These are phyloP conservation scores for Chaetogeoica ovagalla DNA, from an alignment of 2,888 invertebrate species.

Conservation along the genomic window DNA sequence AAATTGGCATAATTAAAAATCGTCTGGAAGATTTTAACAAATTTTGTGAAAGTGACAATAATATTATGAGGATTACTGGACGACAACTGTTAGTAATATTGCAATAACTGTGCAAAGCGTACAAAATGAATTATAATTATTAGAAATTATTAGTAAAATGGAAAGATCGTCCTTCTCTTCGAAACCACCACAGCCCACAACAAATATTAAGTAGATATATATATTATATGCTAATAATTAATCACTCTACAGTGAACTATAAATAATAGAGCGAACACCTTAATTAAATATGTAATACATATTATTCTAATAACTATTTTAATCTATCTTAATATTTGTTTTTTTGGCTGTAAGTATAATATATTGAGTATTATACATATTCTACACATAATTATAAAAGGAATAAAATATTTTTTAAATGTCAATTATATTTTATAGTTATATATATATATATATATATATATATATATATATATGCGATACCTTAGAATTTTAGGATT, in stretches of 20 bases:
- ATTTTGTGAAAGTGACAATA: background rate
- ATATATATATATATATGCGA: background rate
- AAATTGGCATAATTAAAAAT: background rate
- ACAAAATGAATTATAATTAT: background rate
- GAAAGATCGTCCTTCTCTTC: background rate
- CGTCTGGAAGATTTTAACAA: background rate
- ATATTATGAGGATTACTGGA: background rate
- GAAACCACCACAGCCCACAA: background rate
- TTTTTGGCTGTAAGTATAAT: background rate
- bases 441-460: background rate
- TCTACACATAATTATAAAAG: background rate
- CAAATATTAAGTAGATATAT: constrained; percentile 1
- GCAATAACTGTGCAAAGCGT: background rate
- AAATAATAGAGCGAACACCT: background rate
- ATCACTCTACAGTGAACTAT: background rate
- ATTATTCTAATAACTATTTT: background rate
- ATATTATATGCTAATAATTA: background rate
- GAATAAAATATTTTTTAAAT: constrained; percentile 31
- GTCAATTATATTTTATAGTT: constrained; percentile 40
- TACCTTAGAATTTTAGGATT: background rate
- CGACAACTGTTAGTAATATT: background rate
- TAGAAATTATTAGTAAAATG: background rate
- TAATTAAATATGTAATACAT: background rate
- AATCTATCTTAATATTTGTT: background rate
- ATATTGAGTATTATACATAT: constrained; percentile 4